Evolutionary conservation across 2,113 vertebrate genomes (phyloP).

Genomic region (Syngnathus typhle): DNA sequence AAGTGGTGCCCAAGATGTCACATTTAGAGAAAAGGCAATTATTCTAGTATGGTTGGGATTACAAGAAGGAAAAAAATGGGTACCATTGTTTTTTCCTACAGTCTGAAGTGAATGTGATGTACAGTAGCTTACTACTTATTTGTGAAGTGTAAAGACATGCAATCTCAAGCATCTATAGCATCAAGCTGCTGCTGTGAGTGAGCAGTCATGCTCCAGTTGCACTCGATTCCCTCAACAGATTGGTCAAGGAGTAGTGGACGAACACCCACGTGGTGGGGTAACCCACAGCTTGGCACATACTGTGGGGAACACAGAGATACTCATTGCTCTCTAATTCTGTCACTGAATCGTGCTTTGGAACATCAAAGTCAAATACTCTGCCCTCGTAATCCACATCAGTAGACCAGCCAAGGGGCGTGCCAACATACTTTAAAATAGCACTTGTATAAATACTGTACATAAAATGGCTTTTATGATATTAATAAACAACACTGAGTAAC

Average conservation of each 20-base stretch:
- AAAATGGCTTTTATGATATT: not conserved
- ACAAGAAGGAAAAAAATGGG: not conserved
- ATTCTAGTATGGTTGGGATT: constrained; percentile 8
- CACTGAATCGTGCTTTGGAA: constrained; percentile 34
- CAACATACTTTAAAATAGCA: constrained; percentile 25
- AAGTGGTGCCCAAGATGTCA: constrained; percentile 58
- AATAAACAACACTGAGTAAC: not conserved
- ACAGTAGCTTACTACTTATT: no score
- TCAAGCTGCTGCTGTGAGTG: constrained; percentile 24
- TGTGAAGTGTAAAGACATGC: not conserved
- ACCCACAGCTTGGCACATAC: constrained; percentile 21
- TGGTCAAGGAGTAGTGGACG: constrained; percentile 14
- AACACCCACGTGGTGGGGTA: constrained; percentile 16
- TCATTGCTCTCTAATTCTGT: constrained; percentile 43
- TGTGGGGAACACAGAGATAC: constrained; percentile 26
- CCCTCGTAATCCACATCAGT: constrained; percentile 45
- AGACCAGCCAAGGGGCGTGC: constrained; percentile 13
- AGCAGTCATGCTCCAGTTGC: constrained; percentile 55
- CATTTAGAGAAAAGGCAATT: constrained; percentile 56
- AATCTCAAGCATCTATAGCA: not conserved
- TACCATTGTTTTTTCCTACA: not conserved
- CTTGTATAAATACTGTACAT: not conserved
- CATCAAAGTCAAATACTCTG: constrained; percentile 42
- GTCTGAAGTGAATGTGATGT: no score
- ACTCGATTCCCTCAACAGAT: constrained; percentile 36